Base-by-base conservation (phyloP, 2,888 invertebrate species). In the Protonemura montana region DNA sequence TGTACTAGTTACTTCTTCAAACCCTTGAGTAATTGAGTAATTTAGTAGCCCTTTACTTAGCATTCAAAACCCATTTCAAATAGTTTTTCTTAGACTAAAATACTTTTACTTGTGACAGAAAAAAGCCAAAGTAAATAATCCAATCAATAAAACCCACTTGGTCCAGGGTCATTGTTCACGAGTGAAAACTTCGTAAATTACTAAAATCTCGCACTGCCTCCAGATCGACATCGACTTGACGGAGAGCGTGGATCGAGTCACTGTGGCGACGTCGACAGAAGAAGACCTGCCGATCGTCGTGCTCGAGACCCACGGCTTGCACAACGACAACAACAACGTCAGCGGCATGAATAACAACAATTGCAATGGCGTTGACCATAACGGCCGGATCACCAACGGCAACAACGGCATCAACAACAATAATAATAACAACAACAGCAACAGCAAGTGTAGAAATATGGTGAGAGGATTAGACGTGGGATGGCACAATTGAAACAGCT, bases 251-350 rank as follows among this genome's bases (percentile, higher is more conserved):
- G 87, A 87, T 28, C 89, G 89, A 80, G 89, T 89, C 59, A 89
- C 89, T 16, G 89, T 89, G n/a, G 89, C 89, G 2, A 89, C 89
- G 6, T 89, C 89, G 10, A 89, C 89, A 16, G 89, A 89, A 83
- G 89, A 89, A 35, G 88, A 88, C 59, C 82, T 87, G 6, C 88
- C 88, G 21, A 86, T 88, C 6, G 88, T 88, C n/a, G 87, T 88
- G 3, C 83, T 88, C 30, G 88, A 88, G 83, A 87, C 85, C 35
- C 42, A 41, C 77, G 77, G 78, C 78, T 28, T 27, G 82, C 30
- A 35, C 26, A n/a, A 28, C 85, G 78, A 76, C 85, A 85, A 35
- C 76, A 85, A 28, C 10, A 78, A 78, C 78, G 27, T 35, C 29
- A 82, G 16, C 59, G 21, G 6, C 6, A 59, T 59, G 21, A 35